Evolutionary conservation across 2,113 vertebrate species (phyloP).

Genomic region (Phylloscopus trochilus): DNA sequence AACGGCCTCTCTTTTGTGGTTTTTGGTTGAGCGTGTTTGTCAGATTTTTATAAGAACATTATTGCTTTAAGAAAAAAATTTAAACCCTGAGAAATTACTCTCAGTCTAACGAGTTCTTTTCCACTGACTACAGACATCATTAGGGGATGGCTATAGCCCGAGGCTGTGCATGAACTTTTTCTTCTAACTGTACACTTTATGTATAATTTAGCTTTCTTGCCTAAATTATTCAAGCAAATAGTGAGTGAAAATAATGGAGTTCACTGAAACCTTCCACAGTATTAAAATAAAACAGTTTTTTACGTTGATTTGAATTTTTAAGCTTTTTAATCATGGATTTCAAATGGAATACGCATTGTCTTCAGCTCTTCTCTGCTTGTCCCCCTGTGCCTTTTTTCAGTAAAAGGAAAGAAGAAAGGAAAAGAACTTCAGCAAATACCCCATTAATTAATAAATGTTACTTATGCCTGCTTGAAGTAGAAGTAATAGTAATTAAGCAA

Average conservation of each 20-base stretch:
- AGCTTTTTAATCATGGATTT: constrained; percentile 83
- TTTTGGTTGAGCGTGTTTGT: constrained; percentile 69
- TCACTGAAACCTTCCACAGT: constrained; percentile 92
- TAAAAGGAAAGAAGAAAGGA: constrained; percentile 64
- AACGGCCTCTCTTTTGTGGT: constrained; percentile 51
- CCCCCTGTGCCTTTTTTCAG: constrained; percentile 55
- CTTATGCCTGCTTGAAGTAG: constrained; percentile 46
- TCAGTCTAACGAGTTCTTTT: constrained; percentile 95
- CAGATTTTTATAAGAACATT: constrained; percentile 78
- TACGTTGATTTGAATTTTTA: constrained; percentile 92
- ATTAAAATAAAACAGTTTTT: constrained; percentile 92
- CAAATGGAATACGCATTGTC: constrained; percentile 79
- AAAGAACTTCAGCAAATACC: constrained; percentile 62
- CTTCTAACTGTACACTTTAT: constrained; percentile 99
- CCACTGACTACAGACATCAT: constrained; percentile 96
- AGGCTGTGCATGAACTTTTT: constrained; percentile 95
- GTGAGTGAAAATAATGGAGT: constrained; percentile 98
- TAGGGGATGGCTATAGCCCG: constrained; percentile 92
- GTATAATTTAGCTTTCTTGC: constrained; percentile 97
- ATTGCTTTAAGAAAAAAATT: constrained; percentile 90
- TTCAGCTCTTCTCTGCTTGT: constrained; percentile 67
- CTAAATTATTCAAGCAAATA: constrained; percentile 99
- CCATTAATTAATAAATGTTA: constrained; percentile 72
- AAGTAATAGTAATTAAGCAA: constrained; percentile 33
- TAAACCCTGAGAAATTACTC: constrained; percentile 94